These are phyloP conservation scores for Dugesia japonica DNA, from an alignment of 2,888 invertebrate species.

Conservation along the genomic window DNA sequence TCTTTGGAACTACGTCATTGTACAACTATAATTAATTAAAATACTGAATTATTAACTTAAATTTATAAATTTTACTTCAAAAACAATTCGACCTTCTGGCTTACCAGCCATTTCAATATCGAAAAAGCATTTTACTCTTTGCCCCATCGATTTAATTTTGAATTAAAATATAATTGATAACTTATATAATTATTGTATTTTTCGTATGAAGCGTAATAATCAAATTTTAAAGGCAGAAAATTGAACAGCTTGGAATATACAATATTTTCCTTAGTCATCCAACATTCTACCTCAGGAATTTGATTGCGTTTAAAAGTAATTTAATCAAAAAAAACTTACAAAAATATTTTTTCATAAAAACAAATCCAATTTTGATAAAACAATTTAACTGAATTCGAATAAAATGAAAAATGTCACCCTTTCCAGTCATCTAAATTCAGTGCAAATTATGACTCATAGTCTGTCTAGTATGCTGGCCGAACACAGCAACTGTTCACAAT, in stretches of 20 bases:
- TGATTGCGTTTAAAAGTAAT: not conserved
- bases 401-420: not conserved
- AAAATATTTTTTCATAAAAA: not conserved
- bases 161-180: no score
- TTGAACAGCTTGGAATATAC: not conserved
- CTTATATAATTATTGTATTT: no score
- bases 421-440: not conserved
- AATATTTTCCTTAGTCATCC: not conserved
- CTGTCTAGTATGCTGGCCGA: not conserved
- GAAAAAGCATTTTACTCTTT: no score
- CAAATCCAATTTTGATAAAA: not conserved
- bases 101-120: no score
- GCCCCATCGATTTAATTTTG: no score
- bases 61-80: no score
- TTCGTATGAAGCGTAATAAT: no score
- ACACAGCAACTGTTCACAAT: not conserved
- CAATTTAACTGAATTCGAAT: not conserved
- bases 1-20: no score
- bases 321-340: not conserved
- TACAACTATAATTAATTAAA: no score
- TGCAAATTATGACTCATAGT: not conserved
- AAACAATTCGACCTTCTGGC: no score
- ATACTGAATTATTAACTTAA: no score
- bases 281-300: not conserved
- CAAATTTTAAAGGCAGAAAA: not conserved